Evolutionary conservation across 2,888 invertebrate species (phyloP).

Genomic region (Aleiodes leptofemur): DNA sequence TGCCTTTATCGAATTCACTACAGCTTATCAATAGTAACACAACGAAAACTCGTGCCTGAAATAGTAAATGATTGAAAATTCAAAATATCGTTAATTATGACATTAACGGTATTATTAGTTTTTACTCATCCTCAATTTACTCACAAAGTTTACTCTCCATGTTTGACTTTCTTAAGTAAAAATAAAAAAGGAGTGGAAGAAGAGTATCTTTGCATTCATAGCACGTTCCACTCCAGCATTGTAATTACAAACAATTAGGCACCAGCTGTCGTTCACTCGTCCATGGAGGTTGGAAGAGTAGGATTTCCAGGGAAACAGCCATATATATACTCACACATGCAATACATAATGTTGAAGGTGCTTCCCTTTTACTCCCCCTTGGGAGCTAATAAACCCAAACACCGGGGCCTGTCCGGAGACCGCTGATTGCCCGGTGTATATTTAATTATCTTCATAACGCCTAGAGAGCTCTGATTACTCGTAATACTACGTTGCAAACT

Average conservation of each 20-base stretch:
- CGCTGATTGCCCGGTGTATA: conserved; percentile 59
- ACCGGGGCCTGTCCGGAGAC: conserved; percentile 47
- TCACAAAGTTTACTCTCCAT: too few species aligned
- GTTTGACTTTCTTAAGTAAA: too few species aligned
- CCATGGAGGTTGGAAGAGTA: not conserved
- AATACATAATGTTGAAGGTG: conserved; percentile 20
- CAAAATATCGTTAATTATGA: too few species aligned
- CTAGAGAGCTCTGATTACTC: conserved; percentile 59
- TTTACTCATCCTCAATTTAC: too few species aligned
- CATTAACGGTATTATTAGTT: too few species aligned
- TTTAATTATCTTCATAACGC: conserved; percentile 61
- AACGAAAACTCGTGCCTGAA: too few species aligned
- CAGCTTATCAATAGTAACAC: too few species aligned
- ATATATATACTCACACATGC: conserved; percentile 23
- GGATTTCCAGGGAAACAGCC: conserved; percentile 10
- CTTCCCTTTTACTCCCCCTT: conserved; percentile 28
- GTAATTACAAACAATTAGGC: conserved; percentile 27
- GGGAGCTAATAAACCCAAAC: conserved; percentile 59
- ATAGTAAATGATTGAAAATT: too few species aligned
- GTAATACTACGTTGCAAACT: conserved; percentile 59
- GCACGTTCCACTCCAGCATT: conserved; percentile 14
- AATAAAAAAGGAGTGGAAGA: too few species aligned
- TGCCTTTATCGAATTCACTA: too few species aligned
- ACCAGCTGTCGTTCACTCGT: conserved; percentile 19
- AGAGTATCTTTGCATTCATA: conserved; percentile 5